Evolutionary conservation across 2,797 vertebrate species (phyloP).

Genomic region (Lepidocolaptes lacrymiger): DNA sequence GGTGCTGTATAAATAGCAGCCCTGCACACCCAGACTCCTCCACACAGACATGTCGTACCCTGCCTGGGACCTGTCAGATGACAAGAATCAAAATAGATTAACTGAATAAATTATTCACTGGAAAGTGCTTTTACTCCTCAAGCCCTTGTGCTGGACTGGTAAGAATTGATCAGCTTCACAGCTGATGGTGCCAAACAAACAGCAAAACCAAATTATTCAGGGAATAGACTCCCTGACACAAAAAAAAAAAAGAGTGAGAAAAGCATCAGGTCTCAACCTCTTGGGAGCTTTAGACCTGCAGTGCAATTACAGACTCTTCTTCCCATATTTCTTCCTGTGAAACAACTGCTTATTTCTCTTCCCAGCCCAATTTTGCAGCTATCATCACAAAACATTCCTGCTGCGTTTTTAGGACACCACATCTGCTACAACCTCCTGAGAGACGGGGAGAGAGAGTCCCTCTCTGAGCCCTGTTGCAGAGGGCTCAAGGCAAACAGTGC

Average conservation of each 20-base stretch:
- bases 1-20: not conserved
- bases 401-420: not conserved
- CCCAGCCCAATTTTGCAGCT: not conserved
- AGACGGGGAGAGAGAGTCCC: not conserved
- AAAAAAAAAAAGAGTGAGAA: not conserved
- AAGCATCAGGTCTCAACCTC: not conserved
- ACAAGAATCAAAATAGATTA: constrained; percentile 19
- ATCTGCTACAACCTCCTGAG: not conserved
- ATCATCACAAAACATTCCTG: not conserved
- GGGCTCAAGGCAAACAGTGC: not conserved
- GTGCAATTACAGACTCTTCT: not conserved
- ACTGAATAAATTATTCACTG: constrained; percentile 23
- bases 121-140: not conserved
- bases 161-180: not conserved
- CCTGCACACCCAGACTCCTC: not conserved
- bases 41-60: not conserved
- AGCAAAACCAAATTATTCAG: not conserved
- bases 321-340: not conserved
- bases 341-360: not conserved
- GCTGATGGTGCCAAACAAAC: not conserved
- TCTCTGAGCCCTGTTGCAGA: rapidly evolving
- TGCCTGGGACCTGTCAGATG: not conserved
- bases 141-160: not conserved
- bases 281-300: not conserved
- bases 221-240: not conserved